phyloP scores from a whole-genome alignment of 2,797 vertebrate genomes.

The Sphenopsis melanotis region DNA sequence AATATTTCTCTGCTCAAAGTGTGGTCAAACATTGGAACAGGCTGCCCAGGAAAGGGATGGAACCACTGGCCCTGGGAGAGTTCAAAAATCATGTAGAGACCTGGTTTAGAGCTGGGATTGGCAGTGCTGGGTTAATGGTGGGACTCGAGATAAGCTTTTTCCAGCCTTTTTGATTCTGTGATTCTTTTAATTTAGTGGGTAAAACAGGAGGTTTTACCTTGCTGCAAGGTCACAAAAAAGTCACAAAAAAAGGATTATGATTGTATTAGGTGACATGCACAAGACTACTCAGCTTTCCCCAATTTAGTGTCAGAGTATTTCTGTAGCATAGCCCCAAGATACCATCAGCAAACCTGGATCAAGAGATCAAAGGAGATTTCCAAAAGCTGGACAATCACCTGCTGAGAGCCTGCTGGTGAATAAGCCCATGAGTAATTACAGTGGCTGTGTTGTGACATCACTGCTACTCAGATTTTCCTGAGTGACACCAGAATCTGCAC shows the following conservation, averaged over 20 bases:
- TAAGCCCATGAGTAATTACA: background rate
- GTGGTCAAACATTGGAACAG: background rate
- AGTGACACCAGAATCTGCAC: slow-evolving; percentile 22
- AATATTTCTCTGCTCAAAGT: background rate
- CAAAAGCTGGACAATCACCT: background rate
- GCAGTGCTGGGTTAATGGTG: background rate
- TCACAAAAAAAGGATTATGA: background rate
- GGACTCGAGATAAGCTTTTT: accelerated
- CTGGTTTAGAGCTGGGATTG: background rate
- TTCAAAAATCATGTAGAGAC: background rate
- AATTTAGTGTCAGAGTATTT: background rate
- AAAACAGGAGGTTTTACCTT: background rate
- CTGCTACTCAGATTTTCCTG: background rate
- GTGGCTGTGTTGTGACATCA: background rate
- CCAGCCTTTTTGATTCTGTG: background rate
- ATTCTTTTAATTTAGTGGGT: background rate
- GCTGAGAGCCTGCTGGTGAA: background rate
- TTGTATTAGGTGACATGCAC: background rate
- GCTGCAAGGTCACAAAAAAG: too few species aligned
- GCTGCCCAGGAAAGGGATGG: background rate
- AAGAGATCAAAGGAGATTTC: background rate
- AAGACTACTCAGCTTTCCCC: background rate
- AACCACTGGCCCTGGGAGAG: background rate
- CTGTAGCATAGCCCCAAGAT: background rate
- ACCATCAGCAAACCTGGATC: background rate